Conservation (phyloP, 2,888 invertebrate species). For the Netelia virgata region DNA sequence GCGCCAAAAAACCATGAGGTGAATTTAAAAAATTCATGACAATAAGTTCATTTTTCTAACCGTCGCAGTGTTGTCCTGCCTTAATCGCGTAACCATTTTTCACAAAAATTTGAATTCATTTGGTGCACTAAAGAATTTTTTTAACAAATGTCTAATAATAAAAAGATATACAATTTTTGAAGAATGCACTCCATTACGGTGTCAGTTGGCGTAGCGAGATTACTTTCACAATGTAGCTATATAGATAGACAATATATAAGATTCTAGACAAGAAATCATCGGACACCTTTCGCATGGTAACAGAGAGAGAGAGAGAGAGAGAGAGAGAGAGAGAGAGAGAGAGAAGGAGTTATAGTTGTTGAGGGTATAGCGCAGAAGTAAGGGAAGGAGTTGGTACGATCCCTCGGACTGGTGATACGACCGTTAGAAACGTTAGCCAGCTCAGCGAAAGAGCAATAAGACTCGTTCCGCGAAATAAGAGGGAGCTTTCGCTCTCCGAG, state of each 20-base stretch:
- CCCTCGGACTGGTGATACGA: constrained; percentile 32
- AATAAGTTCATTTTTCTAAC: too few species aligned
- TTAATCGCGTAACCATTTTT: too few species aligned
- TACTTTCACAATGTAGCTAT: constrained; percentile 21
- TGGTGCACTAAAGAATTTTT: too few species aligned
- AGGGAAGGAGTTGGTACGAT: constrained; percentile 25
- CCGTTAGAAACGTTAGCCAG: constrained; percentile 56
- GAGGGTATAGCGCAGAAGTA: constrained; percentile 27
- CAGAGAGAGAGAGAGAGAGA: constrained; percentile 15
- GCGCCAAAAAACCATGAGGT: too few species aligned
- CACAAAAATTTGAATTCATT: too few species aligned
- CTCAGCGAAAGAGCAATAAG: constrained; percentile 58
- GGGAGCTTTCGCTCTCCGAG: constrained; percentile 37
- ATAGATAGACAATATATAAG: constrained; percentile 10
- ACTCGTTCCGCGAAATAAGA: constrained; percentile 61
- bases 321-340: not conserved
- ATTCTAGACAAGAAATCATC: constrained; percentile 31
- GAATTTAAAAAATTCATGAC: too few species aligned
- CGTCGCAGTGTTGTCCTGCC: too few species aligned
- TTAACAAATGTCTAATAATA: constrained; percentile 4
- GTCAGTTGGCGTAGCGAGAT: constrained; percentile 37
- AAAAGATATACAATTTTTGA: constrained; percentile 3
- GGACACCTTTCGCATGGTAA: constrained; percentile 24
- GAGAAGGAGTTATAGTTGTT: constrained; percentile 15
- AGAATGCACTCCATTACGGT: constrained; percentile 5